phyloP scores from a whole-genome alignment of 2,113 vertebrate genomes.

The Atractosteus spatula region DNA sequence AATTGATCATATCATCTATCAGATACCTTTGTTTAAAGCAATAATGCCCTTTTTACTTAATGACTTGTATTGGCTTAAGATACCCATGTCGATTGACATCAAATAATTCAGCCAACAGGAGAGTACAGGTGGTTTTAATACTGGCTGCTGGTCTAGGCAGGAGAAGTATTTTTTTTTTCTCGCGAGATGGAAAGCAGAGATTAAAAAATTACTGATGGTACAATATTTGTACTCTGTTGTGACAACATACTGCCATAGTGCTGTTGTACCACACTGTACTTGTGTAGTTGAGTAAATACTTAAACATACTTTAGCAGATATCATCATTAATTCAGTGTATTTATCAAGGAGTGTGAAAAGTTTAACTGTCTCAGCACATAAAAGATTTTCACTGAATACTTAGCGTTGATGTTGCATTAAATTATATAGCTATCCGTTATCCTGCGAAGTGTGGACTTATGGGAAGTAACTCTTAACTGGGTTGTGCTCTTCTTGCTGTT shows the following conservation, averaged over 20 bases:
- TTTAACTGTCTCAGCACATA: neutral
- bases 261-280: too few species aligned
- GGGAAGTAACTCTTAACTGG: constrained; percentile 39
- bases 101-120: constrained; percentile 65
- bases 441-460: constrained; percentile 32
- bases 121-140: constrained; percentile 77
- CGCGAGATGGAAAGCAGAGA: neutral
- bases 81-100: constrained; percentile 61
- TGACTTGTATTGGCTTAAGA: constrained; percentile 79
- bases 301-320: too few species aligned
- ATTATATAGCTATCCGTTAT: constrained; percentile 35
- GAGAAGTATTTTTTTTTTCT: constrained; percentile 28
- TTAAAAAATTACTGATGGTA: neutral
- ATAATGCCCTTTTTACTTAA: constrained; percentile 67
- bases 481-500: constrained; percentile 14
- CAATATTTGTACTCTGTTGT: neutral
- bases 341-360: constrained; percentile 28
- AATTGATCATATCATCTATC: constrained; percentile 74
- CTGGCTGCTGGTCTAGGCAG: constrained; percentile 54
- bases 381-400: constrained; percentile 19
- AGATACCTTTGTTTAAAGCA: constrained; percentile 56
- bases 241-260: too few species aligned
- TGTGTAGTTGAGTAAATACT: too few species aligned
- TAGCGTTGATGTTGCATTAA: constrained; percentile 35
- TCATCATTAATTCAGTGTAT: too few species aligned